phyloP scores from a whole-genome alignment of 2,797 vertebrate genomes.

The Thamnophis elegans region DNA sequence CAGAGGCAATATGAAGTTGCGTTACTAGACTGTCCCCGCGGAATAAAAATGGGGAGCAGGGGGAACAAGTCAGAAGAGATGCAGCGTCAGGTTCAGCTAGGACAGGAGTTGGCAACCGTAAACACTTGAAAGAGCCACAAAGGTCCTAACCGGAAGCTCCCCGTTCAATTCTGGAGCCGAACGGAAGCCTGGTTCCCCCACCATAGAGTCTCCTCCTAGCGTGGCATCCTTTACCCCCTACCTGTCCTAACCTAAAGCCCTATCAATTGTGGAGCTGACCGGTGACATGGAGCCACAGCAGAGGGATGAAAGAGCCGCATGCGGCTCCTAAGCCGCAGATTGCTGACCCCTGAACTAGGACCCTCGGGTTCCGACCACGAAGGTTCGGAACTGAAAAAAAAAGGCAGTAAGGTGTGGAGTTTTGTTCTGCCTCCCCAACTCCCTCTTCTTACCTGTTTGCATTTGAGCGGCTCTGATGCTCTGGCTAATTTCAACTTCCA shows the following conservation, averaged over 20 bases:
- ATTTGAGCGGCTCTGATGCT: background rate
- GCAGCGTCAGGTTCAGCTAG: background rate
- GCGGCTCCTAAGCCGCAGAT: too few species aligned
- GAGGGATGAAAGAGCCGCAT: too few species aligned
- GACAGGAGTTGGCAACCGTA: background rate
- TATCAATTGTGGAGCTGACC: too few species aligned
- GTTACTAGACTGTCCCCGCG: too few species aligned
- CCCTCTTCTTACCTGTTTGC: background rate
- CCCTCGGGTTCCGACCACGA: background rate
- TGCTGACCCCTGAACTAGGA: background rate
- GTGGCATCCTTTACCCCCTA: too few species aligned
- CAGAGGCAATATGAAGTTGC: background rate
- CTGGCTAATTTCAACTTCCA: background rate
- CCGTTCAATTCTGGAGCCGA: too few species aligned
- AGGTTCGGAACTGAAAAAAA: constrained; percentile 22
- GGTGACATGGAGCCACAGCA: too few species aligned
- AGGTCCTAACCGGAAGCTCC: too few species aligned
- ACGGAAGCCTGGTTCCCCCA: too few species aligned
- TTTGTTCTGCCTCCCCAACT: background rate
- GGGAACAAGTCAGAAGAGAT: background rate
- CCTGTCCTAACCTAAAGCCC: too few species aligned
- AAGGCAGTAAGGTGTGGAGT: background rate
- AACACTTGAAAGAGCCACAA: too few species aligned
- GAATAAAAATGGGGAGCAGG: background rate
- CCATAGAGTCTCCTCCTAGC: too few species aligned